phyloP scores from a whole-genome alignment of 1,140 invertebrate species.

The Popillia japonica region DNA sequence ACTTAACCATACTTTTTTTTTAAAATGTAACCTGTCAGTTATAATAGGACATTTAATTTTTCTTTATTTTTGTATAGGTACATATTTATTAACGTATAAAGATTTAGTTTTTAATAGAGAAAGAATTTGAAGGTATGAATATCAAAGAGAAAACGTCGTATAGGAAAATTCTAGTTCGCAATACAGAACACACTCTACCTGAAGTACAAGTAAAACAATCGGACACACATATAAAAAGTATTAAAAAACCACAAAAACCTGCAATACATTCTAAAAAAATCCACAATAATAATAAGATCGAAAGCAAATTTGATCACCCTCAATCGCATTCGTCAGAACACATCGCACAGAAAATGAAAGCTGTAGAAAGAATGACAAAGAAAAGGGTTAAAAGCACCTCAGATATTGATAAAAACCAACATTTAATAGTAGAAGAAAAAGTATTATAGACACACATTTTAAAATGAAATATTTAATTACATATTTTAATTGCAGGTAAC shows the following conservation, averaged over 20 bases:
- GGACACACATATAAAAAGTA: neutral
- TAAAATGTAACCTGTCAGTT: neutral
- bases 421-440: slow-evolving; percentile 50
- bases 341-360: slow-evolving; percentile 49
- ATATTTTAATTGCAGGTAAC: slow-evolving; percentile 46
- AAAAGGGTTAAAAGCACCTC: slow-evolving; percentile 43
- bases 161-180: slow-evolving; percentile 49
- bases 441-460: slow-evolving; percentile 40
- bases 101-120: neutral
- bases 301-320: slow-evolving; percentile 46
- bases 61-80: neutral
- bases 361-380: slow-evolving; percentile 43
- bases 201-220: slow-evolving; percentile 39
- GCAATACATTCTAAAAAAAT: slow-evolving; percentile 6
- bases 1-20: neutral
- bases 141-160: neutral
- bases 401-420: slow-evolving; percentile 38
- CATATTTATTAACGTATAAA: neutral
- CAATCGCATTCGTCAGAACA: slow-evolving; percentile 47
- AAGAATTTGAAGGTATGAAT: neutral
- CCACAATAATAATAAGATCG: neutral
- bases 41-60: neutral
- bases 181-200: slow-evolving; percentile 45
- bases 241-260: slow-evolving; percentile 5
- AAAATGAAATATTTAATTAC: slow-evolving; percentile 36